A percentile compares a stretch with the other conserved stretches of the same genome.
These are phyloP conservation scores for Galeopterus variegatus DNA, from an alignment of 2,113 vertebrate species.

Conservation along the genomic window DNA sequence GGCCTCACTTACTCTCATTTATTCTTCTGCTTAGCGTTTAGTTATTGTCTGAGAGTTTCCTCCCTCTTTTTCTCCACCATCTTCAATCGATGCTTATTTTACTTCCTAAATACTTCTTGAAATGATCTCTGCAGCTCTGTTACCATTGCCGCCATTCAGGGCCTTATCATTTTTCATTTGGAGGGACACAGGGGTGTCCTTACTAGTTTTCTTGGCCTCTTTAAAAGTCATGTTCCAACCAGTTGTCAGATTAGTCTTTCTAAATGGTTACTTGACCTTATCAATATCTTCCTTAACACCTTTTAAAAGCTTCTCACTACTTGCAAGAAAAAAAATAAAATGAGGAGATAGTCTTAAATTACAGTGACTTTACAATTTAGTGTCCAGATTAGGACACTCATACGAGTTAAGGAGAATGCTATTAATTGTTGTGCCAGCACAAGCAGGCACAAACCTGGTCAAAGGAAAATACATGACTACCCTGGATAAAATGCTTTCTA, in stretches of 20 bases:
- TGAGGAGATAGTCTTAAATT: background rate
- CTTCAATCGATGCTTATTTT: background rate
- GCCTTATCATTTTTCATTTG: background rate
- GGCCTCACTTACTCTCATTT: background rate
- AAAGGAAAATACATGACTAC: background rate
- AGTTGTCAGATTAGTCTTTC: background rate
- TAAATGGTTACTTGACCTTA: background rate
- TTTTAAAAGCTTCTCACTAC: background rate
- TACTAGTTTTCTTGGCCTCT: background rate
- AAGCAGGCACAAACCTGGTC: background rate
- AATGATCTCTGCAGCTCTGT: background rate
- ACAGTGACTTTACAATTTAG: background rate
- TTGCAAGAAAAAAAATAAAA: background rate
- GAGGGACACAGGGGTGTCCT: background rate
- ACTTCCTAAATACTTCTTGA: background rate
- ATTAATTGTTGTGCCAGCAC: background rate
- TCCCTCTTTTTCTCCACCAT: background rate
- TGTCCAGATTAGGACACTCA: background rate
- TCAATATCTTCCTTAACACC: background rate
- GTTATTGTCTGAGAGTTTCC: background rate
- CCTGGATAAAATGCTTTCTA: background rate
- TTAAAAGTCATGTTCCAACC: background rate
- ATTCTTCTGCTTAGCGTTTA: background rate
- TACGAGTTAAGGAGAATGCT: background rate
- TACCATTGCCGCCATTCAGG: accelerated